These are phyloP conservation scores for Sylvicola fuscatus DNA, from an alignment of 2,888 invertebrate genomes.

Conservation along the genomic window DNA sequence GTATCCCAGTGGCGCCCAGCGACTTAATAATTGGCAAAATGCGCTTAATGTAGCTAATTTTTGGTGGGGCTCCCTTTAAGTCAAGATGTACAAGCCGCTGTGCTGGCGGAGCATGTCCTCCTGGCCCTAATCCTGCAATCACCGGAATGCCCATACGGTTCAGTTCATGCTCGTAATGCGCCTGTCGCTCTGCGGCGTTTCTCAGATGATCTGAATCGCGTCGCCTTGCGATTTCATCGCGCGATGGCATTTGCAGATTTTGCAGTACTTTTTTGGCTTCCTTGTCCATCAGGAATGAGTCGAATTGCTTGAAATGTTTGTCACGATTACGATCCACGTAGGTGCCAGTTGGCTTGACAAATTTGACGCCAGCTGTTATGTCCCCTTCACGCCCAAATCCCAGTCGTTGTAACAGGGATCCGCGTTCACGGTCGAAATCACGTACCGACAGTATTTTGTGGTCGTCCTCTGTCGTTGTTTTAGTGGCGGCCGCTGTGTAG, in stretches of 20 bases:
- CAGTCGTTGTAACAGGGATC: no score
- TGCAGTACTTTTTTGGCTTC: conserved; percentile 11
- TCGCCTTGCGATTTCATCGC: conserved; percentile 20
- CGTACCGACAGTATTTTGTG: no score
- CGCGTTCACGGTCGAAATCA: no score
- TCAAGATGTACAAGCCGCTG: conserved; percentile 50
- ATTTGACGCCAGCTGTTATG: no score
- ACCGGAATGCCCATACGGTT: conserved; percentile 24
- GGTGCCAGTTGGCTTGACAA: no score
- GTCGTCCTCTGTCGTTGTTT: no score
- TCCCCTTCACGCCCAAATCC: no score
- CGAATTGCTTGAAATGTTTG: no score
- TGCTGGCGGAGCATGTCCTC: conserved; percentile 19
- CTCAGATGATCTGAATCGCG: conserved; percentile 19
- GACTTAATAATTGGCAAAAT: conserved; percentile 34
- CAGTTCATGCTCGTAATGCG: conserved; percentile 20
- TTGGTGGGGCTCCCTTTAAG: conserved; percentile 57
- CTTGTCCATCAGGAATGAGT: not conserved
- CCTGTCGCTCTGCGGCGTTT: conserved; percentile 18
- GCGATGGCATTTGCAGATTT: conserved; percentile 22
- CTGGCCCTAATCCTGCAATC: conserved; percentile 22
- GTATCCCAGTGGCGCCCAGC: conserved; percentile 49
- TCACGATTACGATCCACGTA: no score
- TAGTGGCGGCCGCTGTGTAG: no score
- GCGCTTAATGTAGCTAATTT: conserved; percentile 34